Evolutionary conservation across 2,113 vertebrate species (phyloP).

Genomic region (Trinectes maculatus): DNA sequence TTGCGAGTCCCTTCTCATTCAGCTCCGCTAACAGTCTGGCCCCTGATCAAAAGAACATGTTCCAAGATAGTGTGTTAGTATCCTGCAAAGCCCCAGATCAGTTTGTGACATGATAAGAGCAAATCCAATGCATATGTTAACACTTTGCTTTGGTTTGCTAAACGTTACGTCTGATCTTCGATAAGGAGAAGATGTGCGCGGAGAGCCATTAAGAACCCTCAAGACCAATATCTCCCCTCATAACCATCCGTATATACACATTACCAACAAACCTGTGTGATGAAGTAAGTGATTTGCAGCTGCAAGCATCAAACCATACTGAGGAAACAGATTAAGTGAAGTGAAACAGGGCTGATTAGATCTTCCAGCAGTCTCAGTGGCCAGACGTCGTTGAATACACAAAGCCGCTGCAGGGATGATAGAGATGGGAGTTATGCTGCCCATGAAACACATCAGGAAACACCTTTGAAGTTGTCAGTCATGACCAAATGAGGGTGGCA

Average conservation of each 20-base stretch:
- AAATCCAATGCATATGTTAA: slow-evolving; percentile 47
- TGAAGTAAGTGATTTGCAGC: slow-evolving; percentile 50
- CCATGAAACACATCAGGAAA: slow-evolving; percentile 34
- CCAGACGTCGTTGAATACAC: slow-evolving; percentile 52
- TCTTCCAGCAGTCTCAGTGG: slow-evolving; percentile 54
- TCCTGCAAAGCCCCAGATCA: slow-evolving; percentile 13
- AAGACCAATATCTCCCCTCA: slow-evolving; percentile 50
- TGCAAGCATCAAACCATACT: slow-evolving; percentile 60
- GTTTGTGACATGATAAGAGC: slow-evolving; percentile 25
- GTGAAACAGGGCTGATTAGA: slow-evolving; percentile 70
- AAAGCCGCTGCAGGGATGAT: slow-evolving; percentile 31
- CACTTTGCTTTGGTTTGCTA: slow-evolving; percentile 37
- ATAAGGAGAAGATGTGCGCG: slow-evolving; percentile 43
- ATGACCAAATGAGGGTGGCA: slow-evolving; percentile 9
- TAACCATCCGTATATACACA: slow-evolving; percentile 46
- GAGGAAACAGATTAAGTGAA: slow-evolving; percentile 62
- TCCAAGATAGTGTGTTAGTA: background rate
- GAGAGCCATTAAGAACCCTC: slow-evolving; percentile 4
- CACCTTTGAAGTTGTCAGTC: slow-evolving; percentile 31
- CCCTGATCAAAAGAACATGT: slow-evolving; percentile 23
- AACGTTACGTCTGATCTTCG: slow-evolving; percentile 23
- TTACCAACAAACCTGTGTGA: slow-evolving; percentile 51
- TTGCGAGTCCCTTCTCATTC: slow-evolving; percentile 3
- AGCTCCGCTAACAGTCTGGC: slow-evolving; percentile 18
- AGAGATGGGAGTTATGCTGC: slow-evolving; percentile 17